Base-by-base conservation (phyloP, 2,888 invertebrate species). In the Stratiomys singularior region DNA sequence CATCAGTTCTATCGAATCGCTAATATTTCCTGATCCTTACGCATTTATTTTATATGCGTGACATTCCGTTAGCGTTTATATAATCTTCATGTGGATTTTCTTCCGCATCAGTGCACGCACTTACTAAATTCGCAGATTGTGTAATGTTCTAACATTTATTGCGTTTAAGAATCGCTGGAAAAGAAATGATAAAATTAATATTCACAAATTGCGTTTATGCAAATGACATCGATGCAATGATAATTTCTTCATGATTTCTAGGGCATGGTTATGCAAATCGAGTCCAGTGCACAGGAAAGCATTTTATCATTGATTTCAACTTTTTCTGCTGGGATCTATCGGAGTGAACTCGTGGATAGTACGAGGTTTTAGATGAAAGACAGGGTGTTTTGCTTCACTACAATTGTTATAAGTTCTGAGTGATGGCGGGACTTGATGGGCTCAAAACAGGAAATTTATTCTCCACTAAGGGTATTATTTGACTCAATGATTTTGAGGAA, bases 141-240 rank as follows among this genome's bases (percentile, higher is more conserved):
- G 15, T 13, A 52, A 18, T 52, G 18, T 52, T 15, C 2, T 15
- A 18, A 52, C 52, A 37, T 37, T 52, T 13, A 52, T 52, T 52
- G 4, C 18, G n/a, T n/a, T 52, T 13, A 2, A 18, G n/a, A 18
- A 52, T 13, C 63, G 2, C 18, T 44, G 28, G 11, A 47, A 52
- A 47, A 25, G 46, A 71, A 25, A 46, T 1, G 1, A 58, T 58
- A 23, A 23, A 58, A 58, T 74, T 74, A 74, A 74, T 58, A 74
- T 74, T 58, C 74, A 74, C 74, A 74, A 74, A 74, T 74, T 74
- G 74, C 74, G 74, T 74, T 74, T 74, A 74, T 74, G 74, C 74
- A 74, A 74, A 74, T 74, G 1, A 13, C 13, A 18, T 25, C 23
- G 69, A 46, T 47, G n/a, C 23, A 13, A 47, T 46, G 69, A 46